These are phyloP conservation scores for Steatocranus sp. DNA, from an alignment of 2,797 vertebrate genomes.

Conservation along the genomic window DNA sequence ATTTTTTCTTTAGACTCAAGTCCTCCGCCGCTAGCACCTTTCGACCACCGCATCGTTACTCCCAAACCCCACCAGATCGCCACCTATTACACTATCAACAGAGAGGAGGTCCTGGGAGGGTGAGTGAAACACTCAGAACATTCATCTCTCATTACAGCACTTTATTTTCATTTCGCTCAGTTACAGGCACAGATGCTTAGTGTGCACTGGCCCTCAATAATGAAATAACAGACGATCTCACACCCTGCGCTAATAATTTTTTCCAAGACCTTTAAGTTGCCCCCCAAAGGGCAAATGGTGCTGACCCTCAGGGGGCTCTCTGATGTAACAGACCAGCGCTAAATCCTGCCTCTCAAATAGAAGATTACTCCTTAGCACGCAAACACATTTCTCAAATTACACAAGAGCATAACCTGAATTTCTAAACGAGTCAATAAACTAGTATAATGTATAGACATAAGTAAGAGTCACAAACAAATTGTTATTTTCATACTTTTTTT, in stretches of 20 bases:
- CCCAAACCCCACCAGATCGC: conserved; percentile 83
- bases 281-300: conserved; percentile 26
- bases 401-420: not conserved
- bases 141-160: not conserved
- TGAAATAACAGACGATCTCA: conserved; percentile 33
- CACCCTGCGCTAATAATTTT: conserved; percentile 20
- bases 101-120: conserved; percentile 90
- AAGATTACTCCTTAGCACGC: conserved; percentile 54
- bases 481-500: not conserved
- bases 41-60: conserved; percentile 89
- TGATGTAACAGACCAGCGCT: conserved; percentile 40
- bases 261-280: conserved; percentile 10
- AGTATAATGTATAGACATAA: not conserved
- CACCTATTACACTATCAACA: conserved; percentile 84
- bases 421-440: not conserved
- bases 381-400: conserved; percentile 46
- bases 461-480: not conserved
- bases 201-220: not conserved
- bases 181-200: not conserved
- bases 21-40: conserved; percentile 84
- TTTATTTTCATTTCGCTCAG: not conserved
- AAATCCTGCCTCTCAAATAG: conserved; percentile 43
- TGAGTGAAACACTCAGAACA: conserved; percentile 63
- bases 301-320: not conserved
- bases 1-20: conserved; percentile 69